Base-by-base conservation (phyloP, 2,113 vertebrate species). In the Pipa parva region DNA sequence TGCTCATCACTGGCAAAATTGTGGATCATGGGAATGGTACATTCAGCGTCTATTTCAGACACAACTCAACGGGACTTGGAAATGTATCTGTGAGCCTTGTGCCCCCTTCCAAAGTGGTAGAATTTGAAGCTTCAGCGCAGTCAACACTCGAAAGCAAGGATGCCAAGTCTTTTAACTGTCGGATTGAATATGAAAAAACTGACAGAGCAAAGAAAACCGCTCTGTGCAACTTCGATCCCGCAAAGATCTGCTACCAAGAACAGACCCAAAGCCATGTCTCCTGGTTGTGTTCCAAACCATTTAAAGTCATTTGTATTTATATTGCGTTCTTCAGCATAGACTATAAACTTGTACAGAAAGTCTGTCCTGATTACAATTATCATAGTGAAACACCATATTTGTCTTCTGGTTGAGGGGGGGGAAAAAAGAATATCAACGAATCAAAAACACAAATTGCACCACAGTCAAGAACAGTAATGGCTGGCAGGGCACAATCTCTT, bases 291-390 rank as follows among this genome's bases (percentile, higher is more conserved):
- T 98, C 97, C 1, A 99, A 99, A 77, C 97, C 97, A 10, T 98
- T 99, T 77, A 99, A 98, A 78, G 97, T 99, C 63, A 99, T 99
- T 78, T 99, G 97, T 87, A 99, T 99, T 84, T 98, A 99, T 79
- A 99, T 99, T 29, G 94, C 95, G 55, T 99, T 99, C 81, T 97
- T 97, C 89, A 99, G 97, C n/a, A 87, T 94, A 37, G 97, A 99
- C 82, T 99, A 99, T 77, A 98, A 98, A 92, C 93, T 99, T 80
- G 97, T 99, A 80, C 97, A 99, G 63, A 99, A 99, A 78, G 97
- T 99, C 63, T 99, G 97, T 72, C 97, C 97, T 1, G 97, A 99
- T 88, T 99, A 99, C 74, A 99, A 99, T 75, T 99, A 99, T 79
- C 97, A 99, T 75, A 99, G 97, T 0, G 96, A 99, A 84, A 96